Evolutionary conservation across 1,140 invertebrate species (phyloP).

Genomic region (Saccostrea echinata): DNA sequence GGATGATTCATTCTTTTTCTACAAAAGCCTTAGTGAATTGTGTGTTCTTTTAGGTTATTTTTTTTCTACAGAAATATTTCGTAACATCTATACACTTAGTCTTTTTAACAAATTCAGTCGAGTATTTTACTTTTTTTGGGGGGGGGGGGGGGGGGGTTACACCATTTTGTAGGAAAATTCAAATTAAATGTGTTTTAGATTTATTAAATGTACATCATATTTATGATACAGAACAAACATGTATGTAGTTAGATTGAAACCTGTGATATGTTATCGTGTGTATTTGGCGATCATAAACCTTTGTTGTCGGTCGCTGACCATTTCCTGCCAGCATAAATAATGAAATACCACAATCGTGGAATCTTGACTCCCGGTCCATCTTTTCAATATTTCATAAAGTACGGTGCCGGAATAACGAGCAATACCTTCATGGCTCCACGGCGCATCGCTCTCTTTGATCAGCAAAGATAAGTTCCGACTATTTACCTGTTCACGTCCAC

Average conservation of each 20-base stretch:
- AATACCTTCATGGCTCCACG: background rate
- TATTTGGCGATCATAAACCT: constrained; percentile 7
- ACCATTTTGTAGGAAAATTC: no score
- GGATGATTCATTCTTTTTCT: background rate
- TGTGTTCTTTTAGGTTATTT: no score
- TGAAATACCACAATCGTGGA: background rate
- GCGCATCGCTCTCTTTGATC: constrained; percentile 24
- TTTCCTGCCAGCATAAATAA: constrained; percentile 20
- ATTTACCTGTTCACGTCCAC: background rate
- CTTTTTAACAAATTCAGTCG: no score
- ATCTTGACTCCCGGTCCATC: background rate
- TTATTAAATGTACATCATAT: no score
- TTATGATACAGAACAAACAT: no score
- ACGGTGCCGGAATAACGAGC: background rate
- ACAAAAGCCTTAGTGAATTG: background rate
- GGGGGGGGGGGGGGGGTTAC: no score
- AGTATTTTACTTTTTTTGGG: no score
- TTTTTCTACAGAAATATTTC: no score
- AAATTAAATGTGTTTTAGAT: no score
- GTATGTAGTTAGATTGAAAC: background rate
- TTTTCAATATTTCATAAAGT: constrained; percentile 21
- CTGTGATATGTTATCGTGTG: background rate
- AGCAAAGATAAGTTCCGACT: background rate
- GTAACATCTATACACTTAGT: no score
- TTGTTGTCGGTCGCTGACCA: constrained; percentile 22